Evolutionary conservation across 2,113 vertebrate genomes (phyloP).

Genomic region (Paramormyrops kingsleyae): DNA sequence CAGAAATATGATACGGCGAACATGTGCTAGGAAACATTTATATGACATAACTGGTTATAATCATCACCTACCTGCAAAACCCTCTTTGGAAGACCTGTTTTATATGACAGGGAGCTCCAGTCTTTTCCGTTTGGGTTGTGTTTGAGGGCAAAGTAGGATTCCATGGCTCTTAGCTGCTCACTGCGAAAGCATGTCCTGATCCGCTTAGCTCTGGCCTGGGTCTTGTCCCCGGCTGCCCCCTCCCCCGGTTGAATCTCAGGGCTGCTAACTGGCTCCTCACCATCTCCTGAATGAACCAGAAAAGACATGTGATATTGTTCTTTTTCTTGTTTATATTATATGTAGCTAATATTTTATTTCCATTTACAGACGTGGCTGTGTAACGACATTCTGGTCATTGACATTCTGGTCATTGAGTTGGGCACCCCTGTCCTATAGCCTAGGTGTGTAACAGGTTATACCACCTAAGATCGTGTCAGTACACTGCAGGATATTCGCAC

Average conservation of each 20-base stretch:
- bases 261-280: slow-evolving; percentile 56
- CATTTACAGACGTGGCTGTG: not conserved
- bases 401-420: no score
- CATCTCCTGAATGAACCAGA: slow-evolving; percentile 32
- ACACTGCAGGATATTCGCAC: not conserved
- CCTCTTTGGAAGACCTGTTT: slow-evolving; percentile 59
- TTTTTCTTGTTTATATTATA: not conserved
- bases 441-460: not conserved
- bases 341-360: not conserved
- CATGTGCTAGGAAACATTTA: not conserved
- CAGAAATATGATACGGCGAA: not conserved
- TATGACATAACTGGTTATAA: not conserved
- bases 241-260: slow-evolving; percentile 46
- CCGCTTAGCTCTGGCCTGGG: slow-evolving; percentile 44
- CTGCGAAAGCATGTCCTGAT: slow-evolving; percentile 62
- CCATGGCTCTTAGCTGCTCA: slow-evolving; percentile 58
- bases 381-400: not conserved
- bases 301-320: not conserved
- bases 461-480: not conserved
- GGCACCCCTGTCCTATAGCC: not conserved
- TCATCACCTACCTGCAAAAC: slow-evolving; percentile 53
- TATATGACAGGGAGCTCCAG: slow-evolving; percentile 55
- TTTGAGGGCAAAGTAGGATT: slow-evolving; percentile 57
- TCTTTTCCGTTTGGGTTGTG: slow-evolving; percentile 61
- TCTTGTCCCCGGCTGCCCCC: slow-evolving; percentile 20